Conservation (phyloP, 2,113 vertebrate genomes). For the Dermatemys mawii region DNA sequence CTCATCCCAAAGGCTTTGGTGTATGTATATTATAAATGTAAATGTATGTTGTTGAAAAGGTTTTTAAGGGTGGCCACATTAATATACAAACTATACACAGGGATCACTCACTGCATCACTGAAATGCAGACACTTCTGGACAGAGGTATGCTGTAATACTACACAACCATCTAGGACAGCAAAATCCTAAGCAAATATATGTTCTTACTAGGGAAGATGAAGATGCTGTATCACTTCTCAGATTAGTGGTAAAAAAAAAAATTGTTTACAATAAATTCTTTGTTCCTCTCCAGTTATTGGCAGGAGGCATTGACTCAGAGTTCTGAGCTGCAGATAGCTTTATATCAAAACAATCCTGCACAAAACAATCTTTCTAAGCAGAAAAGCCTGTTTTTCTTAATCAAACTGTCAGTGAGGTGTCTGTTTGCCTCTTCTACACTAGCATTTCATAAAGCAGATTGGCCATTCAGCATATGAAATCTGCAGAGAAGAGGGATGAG, state of each 20-base stretch:
- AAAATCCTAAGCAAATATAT: neutral
- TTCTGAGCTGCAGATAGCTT: constrained; percentile 5
- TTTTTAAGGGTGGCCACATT: neutral
- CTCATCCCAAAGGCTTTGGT: neutral
- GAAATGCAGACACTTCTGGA: neutral
- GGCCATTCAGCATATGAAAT: neutral
- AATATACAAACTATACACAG: neutral
- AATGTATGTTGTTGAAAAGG: neutral
- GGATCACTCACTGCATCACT: neutral
- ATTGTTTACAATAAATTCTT: neutral
- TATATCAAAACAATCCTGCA: neutral
- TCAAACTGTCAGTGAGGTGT: neutral
- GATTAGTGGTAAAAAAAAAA: neutral
- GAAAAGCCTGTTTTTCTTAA: neutral
- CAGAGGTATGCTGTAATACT: neutral
- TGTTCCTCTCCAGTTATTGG: neutral
- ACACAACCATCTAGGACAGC: neutral
- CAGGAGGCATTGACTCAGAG: neutral
- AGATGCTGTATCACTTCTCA: neutral
- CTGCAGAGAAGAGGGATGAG: neutral
- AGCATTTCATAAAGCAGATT: neutral
- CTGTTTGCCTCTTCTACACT: neutral
- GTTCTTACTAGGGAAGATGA: neutral
- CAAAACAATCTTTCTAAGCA: neutral
- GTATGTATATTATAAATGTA: neutral